phyloP scores from a whole-genome alignment of 2,113 vertebrate genomes.

The Tyrannus savana region DNA sequence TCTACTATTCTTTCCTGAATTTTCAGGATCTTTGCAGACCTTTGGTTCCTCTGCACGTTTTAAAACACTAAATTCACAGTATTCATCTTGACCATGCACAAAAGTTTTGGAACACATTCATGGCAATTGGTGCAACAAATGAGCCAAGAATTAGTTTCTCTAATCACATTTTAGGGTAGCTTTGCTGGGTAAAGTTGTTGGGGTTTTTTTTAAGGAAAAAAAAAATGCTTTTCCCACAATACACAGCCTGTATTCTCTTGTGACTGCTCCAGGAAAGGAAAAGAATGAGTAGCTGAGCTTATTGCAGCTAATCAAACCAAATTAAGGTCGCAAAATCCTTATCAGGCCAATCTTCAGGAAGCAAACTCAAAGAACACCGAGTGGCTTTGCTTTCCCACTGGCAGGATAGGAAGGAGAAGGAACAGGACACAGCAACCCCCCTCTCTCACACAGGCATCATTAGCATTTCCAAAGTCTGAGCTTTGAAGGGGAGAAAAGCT shows the following conservation, averaged over 20 bases:
- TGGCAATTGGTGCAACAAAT: not conserved
- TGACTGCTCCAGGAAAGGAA: not conserved
- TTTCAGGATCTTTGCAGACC: not conserved
- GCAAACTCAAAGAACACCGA: not conserved
- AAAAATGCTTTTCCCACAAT: not conserved
- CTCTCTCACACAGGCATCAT: not conserved
- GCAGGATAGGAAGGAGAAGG: not conserved
- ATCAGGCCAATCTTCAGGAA: conserved; percentile 1
- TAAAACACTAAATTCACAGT: not conserved
- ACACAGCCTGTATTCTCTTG: not conserved
- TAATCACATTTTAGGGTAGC: not conserved
- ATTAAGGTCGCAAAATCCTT: not conserved
- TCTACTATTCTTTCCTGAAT: not conserved
- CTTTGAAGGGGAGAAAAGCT: conserved; percentile 1
- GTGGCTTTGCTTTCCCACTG: not conserved
- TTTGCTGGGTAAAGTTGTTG: not conserved
- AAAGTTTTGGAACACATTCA: not conserved
- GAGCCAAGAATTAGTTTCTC: not conserved
- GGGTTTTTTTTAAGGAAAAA: not conserved
- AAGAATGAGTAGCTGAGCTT: not conserved
- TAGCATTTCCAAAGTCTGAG: conserved; percentile 21
- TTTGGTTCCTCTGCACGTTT: not conserved
- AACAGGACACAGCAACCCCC: not conserved
- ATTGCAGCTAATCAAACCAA: not conserved
- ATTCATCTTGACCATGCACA: not conserved